Percentiles rank a stretch among this genome's conserved stretches.
Evolutionary conservation across 2,888 invertebrate genomes (phyloP).

Genomic region (Catocala fraxini): DNA sequence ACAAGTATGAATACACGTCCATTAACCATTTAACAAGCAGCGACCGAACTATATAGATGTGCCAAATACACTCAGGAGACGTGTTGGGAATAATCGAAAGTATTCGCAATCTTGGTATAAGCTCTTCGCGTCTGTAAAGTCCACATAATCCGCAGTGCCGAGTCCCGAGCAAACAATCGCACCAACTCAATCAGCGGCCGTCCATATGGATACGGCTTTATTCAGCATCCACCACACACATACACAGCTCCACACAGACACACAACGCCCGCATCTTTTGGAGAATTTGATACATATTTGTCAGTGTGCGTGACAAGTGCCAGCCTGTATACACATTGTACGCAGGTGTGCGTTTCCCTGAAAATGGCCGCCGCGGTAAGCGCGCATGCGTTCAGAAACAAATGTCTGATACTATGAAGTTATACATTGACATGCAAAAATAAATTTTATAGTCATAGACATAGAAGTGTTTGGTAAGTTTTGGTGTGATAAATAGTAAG

Average conservation of each 20-base stretch:
- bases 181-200: constrained; percentile 55
- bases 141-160: constrained; percentile 35
- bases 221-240: constrained; percentile 77
- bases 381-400: constrained; percentile 72
- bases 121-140: constrained; percentile 39
- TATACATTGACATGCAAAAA: constrained; percentile 19
- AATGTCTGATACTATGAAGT: constrained; percentile 8
- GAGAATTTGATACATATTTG: constrained; percentile 64
- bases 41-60: constrained; percentile 13
- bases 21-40: constrained; percentile 10
- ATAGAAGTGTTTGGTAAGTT: constrained; percentile 32
- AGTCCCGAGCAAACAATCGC: constrained; percentile 50
- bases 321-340: constrained; percentile 30
- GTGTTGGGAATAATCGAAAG: constrained; percentile 44
- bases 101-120: constrained; percentile 49
- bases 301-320: constrained; percentile 52
- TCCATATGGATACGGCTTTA: constrained; percentile 67
- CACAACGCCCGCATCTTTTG: constrained; percentile 54
- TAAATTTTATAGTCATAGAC: constrained; percentile 14
- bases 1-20: constrained; percentile 6
- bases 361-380: constrained; percentile 78
- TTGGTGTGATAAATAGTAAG: constrained; percentile 20
- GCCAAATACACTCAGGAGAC: constrained; percentile 19
- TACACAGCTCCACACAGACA: constrained; percentile 40
- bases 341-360: constrained; percentile 70